phyloP scores from a whole-genome alignment of 2,888 invertebrate genomes.

The Thecocarcelia acutangulata region DNA sequence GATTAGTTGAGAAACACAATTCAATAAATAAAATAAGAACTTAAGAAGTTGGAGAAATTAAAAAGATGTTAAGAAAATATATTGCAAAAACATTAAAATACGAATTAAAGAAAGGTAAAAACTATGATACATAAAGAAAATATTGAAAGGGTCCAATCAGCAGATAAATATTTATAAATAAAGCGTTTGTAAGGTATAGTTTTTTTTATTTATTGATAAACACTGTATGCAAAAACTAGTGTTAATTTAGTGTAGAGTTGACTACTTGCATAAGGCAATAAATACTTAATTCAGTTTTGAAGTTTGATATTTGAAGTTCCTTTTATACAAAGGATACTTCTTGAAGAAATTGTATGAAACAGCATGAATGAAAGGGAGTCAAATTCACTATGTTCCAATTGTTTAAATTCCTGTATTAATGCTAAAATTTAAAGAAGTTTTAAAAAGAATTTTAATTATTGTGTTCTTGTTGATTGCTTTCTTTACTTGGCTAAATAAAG shows the following conservation, averaged over 20 bases:
- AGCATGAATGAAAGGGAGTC: constrained; percentile 21
- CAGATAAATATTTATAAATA: constrained; percentile 10
- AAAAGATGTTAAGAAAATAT: constrained; percentile 9
- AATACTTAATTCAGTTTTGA: constrained; percentile 15
- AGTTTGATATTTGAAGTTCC: neutral
- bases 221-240: too few relatives aligned
- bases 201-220: neutral
- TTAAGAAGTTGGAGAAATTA: constrained; percentile 14
- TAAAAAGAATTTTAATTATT: constrained; percentile 32
- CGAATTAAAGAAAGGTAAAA: constrained; percentile 33
- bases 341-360: neutral
- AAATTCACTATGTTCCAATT: constrained; percentile 53
- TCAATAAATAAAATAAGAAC: constrained; percentile 53
- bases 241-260: too few relatives aligned
- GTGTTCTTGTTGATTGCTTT: constrained; percentile 13
- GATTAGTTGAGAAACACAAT: constrained; percentile 14
- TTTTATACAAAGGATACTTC: neutral
- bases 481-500: neutral
- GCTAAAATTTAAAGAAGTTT: constrained; percentile 33
- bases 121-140: constrained; percentile 43
- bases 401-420: constrained; percentile 34
- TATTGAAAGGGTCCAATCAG: neutral
- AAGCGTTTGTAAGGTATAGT: constrained; percentile 10
- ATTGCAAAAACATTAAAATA: constrained; percentile 47
- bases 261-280: neutral